phyloP scores from a whole-genome alignment of 2,797 vertebrate genomes.

The Valencia hispanica region DNA sequence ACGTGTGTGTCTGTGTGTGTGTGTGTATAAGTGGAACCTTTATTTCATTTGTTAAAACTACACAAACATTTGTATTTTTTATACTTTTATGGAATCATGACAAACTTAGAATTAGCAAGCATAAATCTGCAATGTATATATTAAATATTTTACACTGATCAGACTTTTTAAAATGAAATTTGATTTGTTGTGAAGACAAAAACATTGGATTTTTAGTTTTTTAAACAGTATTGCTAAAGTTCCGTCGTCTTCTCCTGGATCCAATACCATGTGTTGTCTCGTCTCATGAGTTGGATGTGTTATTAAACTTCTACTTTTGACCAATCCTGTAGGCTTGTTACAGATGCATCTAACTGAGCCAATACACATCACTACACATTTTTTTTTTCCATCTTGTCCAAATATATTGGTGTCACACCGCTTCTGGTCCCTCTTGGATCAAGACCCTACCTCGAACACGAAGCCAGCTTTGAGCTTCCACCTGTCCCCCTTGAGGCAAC shows the following conservation, averaged over 20 bases:
- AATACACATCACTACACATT: not conserved
- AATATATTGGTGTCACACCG: conserved; percentile 27
- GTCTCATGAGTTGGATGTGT: not conserved
- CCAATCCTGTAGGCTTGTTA: not conserved
- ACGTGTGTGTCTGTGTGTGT: too few relatives aligned
- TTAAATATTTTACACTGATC: not conserved
- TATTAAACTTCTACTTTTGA: too few relatives aligned
- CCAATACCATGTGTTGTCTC: not conserved
- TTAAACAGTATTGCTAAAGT: not conserved
- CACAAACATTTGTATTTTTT: too few relatives aligned
- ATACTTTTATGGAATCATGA: not conserved
- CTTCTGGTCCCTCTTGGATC: conserved; percentile 27
- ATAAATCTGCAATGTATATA: not conserved
- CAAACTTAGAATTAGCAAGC: not conserved
- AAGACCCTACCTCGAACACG: not conserved
- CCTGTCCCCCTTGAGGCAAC: conserved; percentile 52
- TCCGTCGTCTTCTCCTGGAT: not conserved
- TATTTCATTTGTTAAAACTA: too few relatives aligned
- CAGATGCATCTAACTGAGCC: not conserved
- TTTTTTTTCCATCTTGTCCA: conserved; percentile 26
- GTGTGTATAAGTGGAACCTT: too few relatives aligned
- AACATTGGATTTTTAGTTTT: not conserved
- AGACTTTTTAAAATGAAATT: not conserved
- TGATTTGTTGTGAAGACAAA: not conserved
- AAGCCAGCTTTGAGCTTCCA: conserved; percentile 40